phyloP scores from a whole-genome alignment of 2,888 invertebrate species.

The Cistogaster globosa region DNA sequence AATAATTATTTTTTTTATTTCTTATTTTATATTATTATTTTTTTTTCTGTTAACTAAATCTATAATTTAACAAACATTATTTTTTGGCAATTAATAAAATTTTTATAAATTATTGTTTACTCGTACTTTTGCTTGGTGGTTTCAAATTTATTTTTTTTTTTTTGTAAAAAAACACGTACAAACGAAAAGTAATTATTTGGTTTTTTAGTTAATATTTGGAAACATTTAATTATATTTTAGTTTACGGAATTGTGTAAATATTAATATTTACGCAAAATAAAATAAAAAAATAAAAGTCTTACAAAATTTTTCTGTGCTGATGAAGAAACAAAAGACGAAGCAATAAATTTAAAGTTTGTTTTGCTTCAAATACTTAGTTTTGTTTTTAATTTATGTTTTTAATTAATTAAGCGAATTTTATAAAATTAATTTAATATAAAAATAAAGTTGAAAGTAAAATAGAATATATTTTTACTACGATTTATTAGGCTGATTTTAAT shows the following conservation, averaged over 20 bases:
- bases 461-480: too few species aligned
- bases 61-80: constrained; percentile 3
- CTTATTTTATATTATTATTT: too few species aligned
- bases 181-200: background rate
- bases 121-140: too few species aligned
- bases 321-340: constrained; percentile 11
- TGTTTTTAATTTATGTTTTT: background rate
- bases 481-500: too few species aligned
- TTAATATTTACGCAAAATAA: constrained; percentile 35
- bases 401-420: background rate
- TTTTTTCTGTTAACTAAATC: constrained; percentile 15
- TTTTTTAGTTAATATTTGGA: constrained; percentile 28
- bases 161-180: background rate
- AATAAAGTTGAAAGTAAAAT: background rate
- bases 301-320: constrained; percentile 13
- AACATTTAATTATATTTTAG: constrained; percentile 54
- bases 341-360: constrained; percentile 42
- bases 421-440: background rate
- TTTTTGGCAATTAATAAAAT: background rate
- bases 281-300: constrained; percentile 10
- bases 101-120: too few species aligned
- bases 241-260: constrained; percentile 53
- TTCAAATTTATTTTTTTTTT: too few species aligned
- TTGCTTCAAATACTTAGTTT: background rate
- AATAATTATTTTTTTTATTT: constrained; percentile 20